Percentiles rank a stretch among this genome's conserved stretches.
Conservation (phyloP, 2,888 invertebrate genomes). For the Margaritifera margaritifera region DNA sequence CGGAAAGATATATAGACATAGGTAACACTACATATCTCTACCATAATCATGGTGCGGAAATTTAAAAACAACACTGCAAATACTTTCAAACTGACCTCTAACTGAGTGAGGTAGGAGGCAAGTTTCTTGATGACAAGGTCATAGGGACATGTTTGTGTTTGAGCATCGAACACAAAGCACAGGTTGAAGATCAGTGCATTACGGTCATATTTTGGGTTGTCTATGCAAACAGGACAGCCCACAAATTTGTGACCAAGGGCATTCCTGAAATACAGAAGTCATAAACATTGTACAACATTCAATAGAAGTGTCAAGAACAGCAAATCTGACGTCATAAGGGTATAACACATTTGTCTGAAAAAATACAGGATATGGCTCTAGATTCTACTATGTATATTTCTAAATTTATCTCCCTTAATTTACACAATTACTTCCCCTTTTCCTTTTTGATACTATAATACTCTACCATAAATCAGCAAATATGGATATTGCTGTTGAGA, state of each 20-base stretch:
- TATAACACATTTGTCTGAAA: constrained; percentile 1
- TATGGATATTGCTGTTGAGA: too few species aligned
- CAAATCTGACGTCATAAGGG: not conserved
- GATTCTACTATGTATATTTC: not conserved
- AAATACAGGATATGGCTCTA: not conserved
- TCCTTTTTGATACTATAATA: too few species aligned
- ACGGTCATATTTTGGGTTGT: constrained; percentile 89
- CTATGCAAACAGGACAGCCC: constrained; percentile 92
- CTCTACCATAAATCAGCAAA: too few species aligned
- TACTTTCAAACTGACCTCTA: constrained; percentile 58
- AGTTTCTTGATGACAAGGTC: constrained; percentile 95
- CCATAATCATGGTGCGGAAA: too few species aligned
- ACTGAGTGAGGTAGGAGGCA: constrained; percentile 87
- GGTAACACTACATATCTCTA: too few species aligned
- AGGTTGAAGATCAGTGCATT: constrained; percentile 95
- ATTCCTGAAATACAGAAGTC: constrained; percentile 76
- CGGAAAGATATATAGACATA: too few species aligned
- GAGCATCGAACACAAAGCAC: constrained; percentile 93
- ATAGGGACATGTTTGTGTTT: constrained; percentile 91
- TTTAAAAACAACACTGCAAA: too few species aligned
- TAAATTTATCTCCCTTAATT: not conserved
- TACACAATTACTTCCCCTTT: too few species aligned
- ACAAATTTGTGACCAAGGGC: constrained; percentile 89
- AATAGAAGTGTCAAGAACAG: too few species aligned
- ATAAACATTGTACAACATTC: not conserved